Conservation (phyloP, 2,113 vertebrate genomes). For the Glareola pratincola region DNA sequence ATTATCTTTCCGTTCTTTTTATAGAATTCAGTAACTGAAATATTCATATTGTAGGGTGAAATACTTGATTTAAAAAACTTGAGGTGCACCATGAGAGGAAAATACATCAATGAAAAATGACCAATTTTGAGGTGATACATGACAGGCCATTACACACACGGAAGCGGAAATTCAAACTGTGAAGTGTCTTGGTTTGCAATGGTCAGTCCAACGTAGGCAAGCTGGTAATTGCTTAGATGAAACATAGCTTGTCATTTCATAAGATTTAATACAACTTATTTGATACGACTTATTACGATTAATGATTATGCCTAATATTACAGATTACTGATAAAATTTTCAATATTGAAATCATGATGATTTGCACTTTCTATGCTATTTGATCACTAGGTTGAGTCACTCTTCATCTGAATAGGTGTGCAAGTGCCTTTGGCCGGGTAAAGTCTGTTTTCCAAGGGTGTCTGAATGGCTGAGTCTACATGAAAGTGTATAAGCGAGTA, state of each 20-base stretch:
- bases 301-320: background rate
- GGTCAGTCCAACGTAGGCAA: background rate
- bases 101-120: background rate
- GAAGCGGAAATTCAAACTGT: background rate
- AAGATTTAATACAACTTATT: background rate
- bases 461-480: background rate
- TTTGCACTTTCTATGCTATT: background rate
- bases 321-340: background rate
- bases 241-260: background rate
- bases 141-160: accelerated
- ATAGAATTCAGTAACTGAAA: background rate
- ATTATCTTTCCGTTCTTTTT: background rate
- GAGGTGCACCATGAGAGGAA: background rate
- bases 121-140: background rate
- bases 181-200: background rate
- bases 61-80: background rate
- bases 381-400: background rate
- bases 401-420: background rate
- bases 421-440: background rate
- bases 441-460: background rate
- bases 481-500: background rate
- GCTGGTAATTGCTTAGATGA: background rate
- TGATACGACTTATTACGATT: background rate
- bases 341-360: background rate
- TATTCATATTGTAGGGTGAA: background rate